phyloP scores from a whole-genome alignment of 64 coral and sea anemone species.

The Cladopsammia gracilis region DNA sequence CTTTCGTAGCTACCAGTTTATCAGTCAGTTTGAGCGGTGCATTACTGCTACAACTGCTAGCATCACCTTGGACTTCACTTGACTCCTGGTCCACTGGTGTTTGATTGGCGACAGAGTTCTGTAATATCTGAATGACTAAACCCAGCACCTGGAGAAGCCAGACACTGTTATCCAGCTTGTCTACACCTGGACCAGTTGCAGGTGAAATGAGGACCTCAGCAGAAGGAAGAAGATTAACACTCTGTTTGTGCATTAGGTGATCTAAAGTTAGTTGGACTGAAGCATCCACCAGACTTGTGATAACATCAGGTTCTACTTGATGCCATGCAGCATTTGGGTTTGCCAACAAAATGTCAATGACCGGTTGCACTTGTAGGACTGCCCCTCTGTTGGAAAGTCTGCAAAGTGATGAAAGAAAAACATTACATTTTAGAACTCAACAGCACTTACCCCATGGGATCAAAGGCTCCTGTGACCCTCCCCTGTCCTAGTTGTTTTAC shows the following conservation, averaged over 20 bases:
- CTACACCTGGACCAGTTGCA: slow-evolving; percentile 24
- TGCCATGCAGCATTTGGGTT: slow-evolving; percentile 16
- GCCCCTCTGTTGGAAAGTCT: slow-evolving; percentile 43
- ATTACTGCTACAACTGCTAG: background rate
- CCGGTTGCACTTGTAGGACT: slow-evolving; percentile 52
- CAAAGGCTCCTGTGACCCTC: no score
- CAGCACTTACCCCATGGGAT: no score
- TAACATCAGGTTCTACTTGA: slow-evolving; percentile 1
- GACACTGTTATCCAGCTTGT: slow-evolving; percentile 57
- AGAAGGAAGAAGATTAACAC: slow-evolving; percentile 60
- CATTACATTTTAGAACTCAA: background rate
- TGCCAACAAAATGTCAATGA: slow-evolving; percentile 39
- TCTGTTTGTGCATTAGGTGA: slow-evolving; percentile 39
- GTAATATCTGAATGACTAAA: slow-evolving; percentile 49
- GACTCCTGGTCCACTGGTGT: background rate
- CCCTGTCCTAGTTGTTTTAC: no score
- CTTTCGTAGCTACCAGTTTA: slow-evolving; percentile 17
- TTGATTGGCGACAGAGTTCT: background rate
- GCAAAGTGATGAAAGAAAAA: background rate
- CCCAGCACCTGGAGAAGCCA: slow-evolving; percentile 67
- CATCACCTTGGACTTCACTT: background rate
- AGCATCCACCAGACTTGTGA: slow-evolving; percentile 21
- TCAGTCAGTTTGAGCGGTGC: background rate
- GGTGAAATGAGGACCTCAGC: slow-evolving; percentile 30
- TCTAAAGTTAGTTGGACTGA: slow-evolving; percentile 37